Evolutionary conservation across 2,888 invertebrate species (phyloP), one percentile per base, ranked within the genome.

Genomic region (Cancer borealis): DNA sequence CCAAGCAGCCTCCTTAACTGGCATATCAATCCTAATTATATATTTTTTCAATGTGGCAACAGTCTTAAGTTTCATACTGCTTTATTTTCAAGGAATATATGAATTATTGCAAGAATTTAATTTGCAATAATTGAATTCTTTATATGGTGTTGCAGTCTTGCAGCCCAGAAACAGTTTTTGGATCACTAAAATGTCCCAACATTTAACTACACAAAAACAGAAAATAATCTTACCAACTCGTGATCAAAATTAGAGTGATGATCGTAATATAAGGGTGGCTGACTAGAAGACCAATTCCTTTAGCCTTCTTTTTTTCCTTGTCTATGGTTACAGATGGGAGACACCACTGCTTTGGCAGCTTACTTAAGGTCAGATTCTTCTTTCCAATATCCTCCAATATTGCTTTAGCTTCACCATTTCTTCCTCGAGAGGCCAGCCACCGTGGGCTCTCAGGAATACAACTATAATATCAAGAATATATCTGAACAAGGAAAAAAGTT

Each of bases 391-490:
- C n/a, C 14, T 96, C 93, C 10, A 96, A 91, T 30, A 96, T 95
- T 60, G 93, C 95, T 49, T 96, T 95, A 0, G 96, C 96, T 95
- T 96, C 96, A 0, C 96, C 93, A 0, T 95, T 93, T 54, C 95
- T 94, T 8, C 96, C 96, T 87, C 96, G 95, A 12, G 96, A 96
- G 39, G 96, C 95, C 30, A 96, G 94, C 96, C 96, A 96, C 45
- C 96, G 92, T n/a, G 96, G 96, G 10, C 95, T 95, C 93, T 96
- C 96, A 3, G 96, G 96, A 21, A 96, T 89, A 45, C 95, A 93
- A 26, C 96, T 96, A 84, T 17, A 95, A 46, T 84, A 92, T 21
- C 26, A 47, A 88, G 26, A 73, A 66, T 54, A 54, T 5, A 8
- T 92, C 8, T 94, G 45, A 73, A 4, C 26, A 5, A 73, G 21